Evolutionary conservation across 2,797 vertebrate species (phyloP), one percentile per base, ranked within the genome.

Genomic region (Sebastes jordani): DNA sequence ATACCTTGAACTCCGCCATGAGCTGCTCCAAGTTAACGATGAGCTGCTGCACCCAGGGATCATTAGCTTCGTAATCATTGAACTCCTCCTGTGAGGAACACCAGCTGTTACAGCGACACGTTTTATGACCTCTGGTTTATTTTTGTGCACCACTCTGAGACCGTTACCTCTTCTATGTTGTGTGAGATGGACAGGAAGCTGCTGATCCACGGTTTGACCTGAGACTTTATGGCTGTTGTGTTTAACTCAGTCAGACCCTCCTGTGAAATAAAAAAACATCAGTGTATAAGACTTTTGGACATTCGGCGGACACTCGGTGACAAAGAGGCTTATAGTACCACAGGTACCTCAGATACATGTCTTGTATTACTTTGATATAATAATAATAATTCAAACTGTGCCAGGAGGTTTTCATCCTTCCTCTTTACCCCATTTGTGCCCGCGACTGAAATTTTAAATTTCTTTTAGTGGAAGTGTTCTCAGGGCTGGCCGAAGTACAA

Each of bases 41-140:
- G 93, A 99, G 97, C 94, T 99, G 98, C 93, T 99, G 99, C 65
- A 99, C 98, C 98, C 98, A 99, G 29, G 98, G 99, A 82, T 99
- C 99, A 0, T 99, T 99, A 16, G 98, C 99, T 86, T 99, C 98
- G 1, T 98, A 99, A 83, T 99, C 98, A 0, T 97, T 99, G 88
- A 99, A 99, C 89, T 99, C 99, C 77, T 99, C 99, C 98, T 99
- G 91, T 68, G 79, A 61, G 38, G 38, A 36, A 46, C 27, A 74
- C 1, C 25, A 66, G 70, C 42, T 58, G 66, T 86, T 83, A 84
- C 23, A 76, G 60, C 13, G 4, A 77, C 62, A 61, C 11, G 20
- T 46, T 38, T 71, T 36, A 46, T 23, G 23, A 78, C 49, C 29
- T 83, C 27, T 6, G 27, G 18, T 63, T 74, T 55, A 58, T 80